These are phyloP conservation scores for Cylas formicarius DNA, from an alignment of 1,140 invertebrate species.

Conservation along the genomic window DNA sequence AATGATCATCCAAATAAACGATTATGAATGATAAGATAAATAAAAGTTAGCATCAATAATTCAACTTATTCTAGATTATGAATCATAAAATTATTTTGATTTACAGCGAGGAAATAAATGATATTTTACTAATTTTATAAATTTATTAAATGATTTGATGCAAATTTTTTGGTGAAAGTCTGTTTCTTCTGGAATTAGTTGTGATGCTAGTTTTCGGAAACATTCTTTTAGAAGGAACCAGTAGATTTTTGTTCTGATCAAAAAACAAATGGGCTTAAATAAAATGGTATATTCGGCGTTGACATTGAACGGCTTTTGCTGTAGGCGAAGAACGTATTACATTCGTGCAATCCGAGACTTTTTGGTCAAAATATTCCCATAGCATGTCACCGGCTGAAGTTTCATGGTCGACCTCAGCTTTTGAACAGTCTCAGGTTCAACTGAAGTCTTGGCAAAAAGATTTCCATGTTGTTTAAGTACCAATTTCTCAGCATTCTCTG, in stretches of 20 bases:
- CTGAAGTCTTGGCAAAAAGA: conserved; percentile 4
- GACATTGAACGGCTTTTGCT: conserved; percentile 12
- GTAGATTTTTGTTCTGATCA: conserved; percentile 23
- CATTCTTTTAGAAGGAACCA: conserved; percentile 30
- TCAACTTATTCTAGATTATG: no score
- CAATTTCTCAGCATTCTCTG: conserved; percentile 27
- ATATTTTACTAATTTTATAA: no score
- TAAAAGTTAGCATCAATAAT: no score
- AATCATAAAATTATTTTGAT: no score
- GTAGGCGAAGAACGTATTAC: conserved; percentile 4
- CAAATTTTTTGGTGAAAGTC: conserved; percentile 22
- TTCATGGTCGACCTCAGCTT: background rate
- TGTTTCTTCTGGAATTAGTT: conserved; percentile 26
- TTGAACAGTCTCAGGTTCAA: background rate
- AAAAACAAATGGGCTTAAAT: conserved; percentile 23
- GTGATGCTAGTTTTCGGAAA: conserved; percentile 27
- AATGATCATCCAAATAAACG: no score
- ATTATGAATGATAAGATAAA: no score
- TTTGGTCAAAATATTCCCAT: conserved; percentile 18
- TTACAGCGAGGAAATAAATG: no score
- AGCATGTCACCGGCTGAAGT: conserved; percentile 1
- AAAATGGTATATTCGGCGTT: conserved; percentile 20
- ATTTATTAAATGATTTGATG: conserved; percentile 14
- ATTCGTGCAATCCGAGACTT: background rate
- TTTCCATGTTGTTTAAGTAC: conserved; percentile 26